Percentiles rank a stretch among this genome's conserved stretches.
Evolutionary conservation across 2,797 vertebrate genomes (phyloP).

Genomic region (Scyliorhinus canicula): DNA sequence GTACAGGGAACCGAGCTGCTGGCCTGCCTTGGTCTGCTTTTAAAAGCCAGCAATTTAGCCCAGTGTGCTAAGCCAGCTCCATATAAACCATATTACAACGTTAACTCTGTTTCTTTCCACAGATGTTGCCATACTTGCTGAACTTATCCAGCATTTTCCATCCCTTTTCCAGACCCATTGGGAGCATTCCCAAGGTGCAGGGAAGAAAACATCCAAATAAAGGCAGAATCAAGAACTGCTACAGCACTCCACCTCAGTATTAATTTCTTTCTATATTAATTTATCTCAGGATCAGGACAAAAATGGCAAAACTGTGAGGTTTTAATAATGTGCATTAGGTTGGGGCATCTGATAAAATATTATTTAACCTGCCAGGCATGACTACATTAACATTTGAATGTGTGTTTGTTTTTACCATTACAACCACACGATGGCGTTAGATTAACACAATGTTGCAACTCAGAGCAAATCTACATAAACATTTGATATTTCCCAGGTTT

Average conservation of each 20-base stretch:
- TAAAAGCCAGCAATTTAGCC: too few relatives aligned
- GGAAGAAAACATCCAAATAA: neutral
- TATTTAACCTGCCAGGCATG: too few relatives aligned
- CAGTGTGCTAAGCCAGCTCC: too few relatives aligned
- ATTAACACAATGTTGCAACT: neutral
- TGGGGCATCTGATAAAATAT: neutral
- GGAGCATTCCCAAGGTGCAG: neutral
- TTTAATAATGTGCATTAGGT: neutral
- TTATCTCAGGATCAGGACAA: neutral
- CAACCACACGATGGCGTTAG: slow-evolving; percentile 10
- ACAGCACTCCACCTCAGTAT: neutral
- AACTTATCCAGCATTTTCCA: neutral
- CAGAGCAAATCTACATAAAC: too few relatives aligned
- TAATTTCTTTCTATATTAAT: neutral
- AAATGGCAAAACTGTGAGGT: neutral
- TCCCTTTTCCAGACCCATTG: neutral
- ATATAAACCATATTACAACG: too few relatives aligned
- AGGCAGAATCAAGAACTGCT: neutral
- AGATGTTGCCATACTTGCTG: too few relatives aligned
- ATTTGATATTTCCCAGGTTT: too few relatives aligned
- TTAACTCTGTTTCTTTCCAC: too few relatives aligned
- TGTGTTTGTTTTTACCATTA: neutral
- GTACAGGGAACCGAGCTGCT: too few relatives aligned
- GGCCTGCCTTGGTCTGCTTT: too few relatives aligned
- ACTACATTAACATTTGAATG: neutral